Conservation (phyloP, 2,888 invertebrate genomes). For the Brachypalpus laphriformis region DNA sequence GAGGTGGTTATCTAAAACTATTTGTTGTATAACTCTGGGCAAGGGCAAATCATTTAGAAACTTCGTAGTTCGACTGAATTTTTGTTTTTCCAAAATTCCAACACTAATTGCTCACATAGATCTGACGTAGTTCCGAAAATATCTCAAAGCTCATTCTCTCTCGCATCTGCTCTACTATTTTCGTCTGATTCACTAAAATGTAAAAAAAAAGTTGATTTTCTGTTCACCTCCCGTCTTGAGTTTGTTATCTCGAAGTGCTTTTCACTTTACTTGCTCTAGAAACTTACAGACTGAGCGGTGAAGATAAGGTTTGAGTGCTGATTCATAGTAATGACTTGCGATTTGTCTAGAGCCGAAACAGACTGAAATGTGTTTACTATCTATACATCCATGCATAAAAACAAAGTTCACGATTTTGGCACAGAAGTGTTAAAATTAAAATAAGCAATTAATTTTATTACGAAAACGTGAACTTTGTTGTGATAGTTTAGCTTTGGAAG, state of each 20-base stretch:
- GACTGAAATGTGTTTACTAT: too few relatives aligned
- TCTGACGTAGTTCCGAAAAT: conserved; percentile 20
- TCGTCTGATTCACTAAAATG: not conserved
- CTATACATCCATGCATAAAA: too few relatives aligned
- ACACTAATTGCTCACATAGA: not conserved
- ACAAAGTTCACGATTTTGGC: too few relatives aligned
- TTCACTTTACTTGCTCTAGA: not conserved
- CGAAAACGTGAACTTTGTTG: too few relatives aligned
- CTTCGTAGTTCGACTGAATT: not conserved
- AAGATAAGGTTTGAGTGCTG: not conserved
- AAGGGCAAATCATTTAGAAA: not conserved
- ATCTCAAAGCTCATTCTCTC: not conserved
- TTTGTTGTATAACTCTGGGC: not conserved
- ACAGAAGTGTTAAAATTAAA: too few relatives aligned
- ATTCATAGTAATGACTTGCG: not conserved
- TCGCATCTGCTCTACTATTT: not conserved
- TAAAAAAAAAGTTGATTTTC: not conserved
- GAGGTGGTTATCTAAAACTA: not conserved
- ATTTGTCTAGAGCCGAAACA: not conserved
- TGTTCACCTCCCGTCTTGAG: not conserved
- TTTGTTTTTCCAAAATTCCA: not conserved
- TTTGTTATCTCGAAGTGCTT: conserved; percentile 2
- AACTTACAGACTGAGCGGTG: too few relatives aligned
- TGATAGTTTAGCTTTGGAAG: too few relatives aligned
- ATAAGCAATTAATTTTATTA: too few relatives aligned